These are phyloP conservation scores for Pseudomyrmex sp. DNA, from an alignment of 1,140 invertebrate species.

Conservation along the genomic window DNA sequence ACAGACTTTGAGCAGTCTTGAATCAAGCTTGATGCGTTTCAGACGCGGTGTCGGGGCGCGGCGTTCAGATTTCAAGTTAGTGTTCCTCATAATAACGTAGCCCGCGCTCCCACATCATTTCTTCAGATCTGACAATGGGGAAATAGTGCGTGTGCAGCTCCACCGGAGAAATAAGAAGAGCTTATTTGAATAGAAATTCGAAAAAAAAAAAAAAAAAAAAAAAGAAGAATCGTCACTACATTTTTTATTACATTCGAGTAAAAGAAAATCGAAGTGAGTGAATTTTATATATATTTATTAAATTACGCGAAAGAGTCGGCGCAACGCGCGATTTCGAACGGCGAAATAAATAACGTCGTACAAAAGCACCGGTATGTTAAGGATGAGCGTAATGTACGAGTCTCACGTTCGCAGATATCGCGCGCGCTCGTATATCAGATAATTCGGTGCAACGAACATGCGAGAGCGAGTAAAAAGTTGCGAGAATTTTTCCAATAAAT, in stretches of 20 bases:
- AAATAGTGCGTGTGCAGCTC: too few relatives aligned
- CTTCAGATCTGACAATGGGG: neutral
- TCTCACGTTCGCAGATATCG: neutral
- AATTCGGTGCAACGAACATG: slow-evolving; percentile 14
- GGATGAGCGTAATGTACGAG: neutral
- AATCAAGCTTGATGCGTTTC: slow-evolving; percentile 41
- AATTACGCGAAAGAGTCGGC: neutral
- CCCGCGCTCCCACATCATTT: neutral
- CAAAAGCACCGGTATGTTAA: neutral
- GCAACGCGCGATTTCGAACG: neutral
- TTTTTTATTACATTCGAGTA: too few relatives aligned
- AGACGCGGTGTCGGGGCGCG: neutral
- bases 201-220: too few relatives aligned
- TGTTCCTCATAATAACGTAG: slow-evolving; percentile 36
- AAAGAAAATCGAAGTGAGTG: too few relatives aligned
- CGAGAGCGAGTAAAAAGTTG: slow-evolving; percentile 16
- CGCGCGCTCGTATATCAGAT: slow-evolving; percentile 26
- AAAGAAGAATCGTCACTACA: too few relatives aligned
- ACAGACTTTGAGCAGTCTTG: slow-evolving; percentile 51
- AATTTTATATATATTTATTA: neutral
- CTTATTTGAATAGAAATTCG: too few relatives aligned
- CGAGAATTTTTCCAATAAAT: slow-evolving; percentile 50
- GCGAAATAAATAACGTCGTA: neutral
- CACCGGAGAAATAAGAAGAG: too few relatives aligned
- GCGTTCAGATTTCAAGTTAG: slow-evolving; percentile 38